Base-by-base conservation (phyloP, 2,888 invertebrate genomes). In the Spatulosminthurus flaviceps region DNA sequence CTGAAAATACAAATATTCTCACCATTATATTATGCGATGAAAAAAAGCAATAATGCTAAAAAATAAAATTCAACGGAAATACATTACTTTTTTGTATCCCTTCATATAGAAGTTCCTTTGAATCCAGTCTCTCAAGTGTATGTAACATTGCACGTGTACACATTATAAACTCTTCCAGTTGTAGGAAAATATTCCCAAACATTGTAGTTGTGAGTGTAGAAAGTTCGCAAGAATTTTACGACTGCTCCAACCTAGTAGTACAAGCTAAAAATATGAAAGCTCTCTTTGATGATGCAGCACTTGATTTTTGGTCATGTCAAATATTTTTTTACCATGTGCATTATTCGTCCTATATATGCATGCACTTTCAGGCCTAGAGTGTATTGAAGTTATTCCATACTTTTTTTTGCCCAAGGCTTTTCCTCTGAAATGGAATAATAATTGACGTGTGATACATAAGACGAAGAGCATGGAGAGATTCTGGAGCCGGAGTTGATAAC, bases 341-440 rank as follows among this genome's bases (percentile, higher is more conserved):
- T 19, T 11, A 19, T 51, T 9, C 16, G 9, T 2, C 5, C 51
- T 51, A 51, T 11, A 51, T 51, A 19, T 5, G 16, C n/a, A n/a
- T n/a, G n/a, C n/a, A n/a, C n/a, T n/a, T n/a, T n/a, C n/a, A n/a
- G n/a, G n/a, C n/a, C n/a, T n/a, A n/a, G 16, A 51, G 16, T 11
- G 51, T 51, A 51, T 51, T 51, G 9, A 9, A 9, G 51, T 51
- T 19, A 19, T 51, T 51, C n/a, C 16, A 51, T 16, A 51, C 51
- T 51, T 51, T 51, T 51, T 51, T 19, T 34, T 51, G 41, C 13
- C 41, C 13, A 13, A 13, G 41, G 41, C 41, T 16, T 51, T 51
- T 51, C 51, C 51, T 4, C 51, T 51, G 51, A 51, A 51, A 51
- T 51, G 51, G 51, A 51, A 51, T 51, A 51, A 51, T 51, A 51